phyloP scores from a whole-genome alignment of 2,113 vertebrate species.

The Orycteropus afer region DNA sequence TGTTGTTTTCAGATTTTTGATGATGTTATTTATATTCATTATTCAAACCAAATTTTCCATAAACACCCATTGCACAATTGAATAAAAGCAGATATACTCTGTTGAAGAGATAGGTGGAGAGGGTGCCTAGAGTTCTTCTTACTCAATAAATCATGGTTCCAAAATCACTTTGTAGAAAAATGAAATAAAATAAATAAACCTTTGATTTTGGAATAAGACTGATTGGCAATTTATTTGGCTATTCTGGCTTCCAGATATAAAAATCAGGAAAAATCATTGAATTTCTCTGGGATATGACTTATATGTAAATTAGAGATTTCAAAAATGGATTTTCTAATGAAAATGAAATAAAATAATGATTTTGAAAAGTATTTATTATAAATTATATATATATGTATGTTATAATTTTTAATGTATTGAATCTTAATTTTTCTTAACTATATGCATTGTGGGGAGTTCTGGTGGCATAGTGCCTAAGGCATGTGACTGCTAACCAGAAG shows the following conservation, averaged over 20 bases:
- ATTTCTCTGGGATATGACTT: neutral
- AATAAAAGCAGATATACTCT: neutral
- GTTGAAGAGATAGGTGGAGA: neutral
- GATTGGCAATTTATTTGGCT: neutral
- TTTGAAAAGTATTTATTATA: neutral
- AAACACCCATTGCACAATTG: neutral
- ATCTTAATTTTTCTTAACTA: neutral
- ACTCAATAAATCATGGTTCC: neutral
- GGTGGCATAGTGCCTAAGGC: too few relatives aligned
- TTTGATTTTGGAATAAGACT: neutral
- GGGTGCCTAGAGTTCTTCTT: neutral
- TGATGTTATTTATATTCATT: neutral
- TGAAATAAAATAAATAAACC: neutral
- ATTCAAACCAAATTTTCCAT: neutral
- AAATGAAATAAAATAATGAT: neutral
- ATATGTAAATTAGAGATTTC: neutral
- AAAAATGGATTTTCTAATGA: neutral
- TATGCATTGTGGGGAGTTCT: too few relatives aligned
- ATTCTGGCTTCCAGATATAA: neutral
- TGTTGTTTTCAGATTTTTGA: neutral
- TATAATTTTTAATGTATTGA: neutral
- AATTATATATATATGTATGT: neutral
- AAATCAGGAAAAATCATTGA: neutral
- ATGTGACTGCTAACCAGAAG: too few relatives aligned
- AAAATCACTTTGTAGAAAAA: neutral